Conservation (phyloP, 1,140 invertebrate species). For the Teleogryllus occipitalis region DNA sequence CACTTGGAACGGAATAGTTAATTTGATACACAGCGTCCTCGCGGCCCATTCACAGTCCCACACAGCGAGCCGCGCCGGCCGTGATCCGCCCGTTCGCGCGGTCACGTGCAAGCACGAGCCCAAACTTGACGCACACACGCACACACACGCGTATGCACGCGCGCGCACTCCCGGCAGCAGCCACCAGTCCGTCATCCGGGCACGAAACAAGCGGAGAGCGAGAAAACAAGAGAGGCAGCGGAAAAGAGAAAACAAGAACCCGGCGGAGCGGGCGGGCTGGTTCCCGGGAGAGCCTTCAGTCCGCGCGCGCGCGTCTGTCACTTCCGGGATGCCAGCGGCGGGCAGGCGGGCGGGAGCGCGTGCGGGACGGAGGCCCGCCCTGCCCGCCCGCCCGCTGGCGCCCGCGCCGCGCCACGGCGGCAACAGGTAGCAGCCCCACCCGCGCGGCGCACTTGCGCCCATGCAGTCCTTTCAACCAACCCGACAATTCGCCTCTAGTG, state of each 20-base stretch:
- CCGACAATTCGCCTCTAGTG: too few species aligned
- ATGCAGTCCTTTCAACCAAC: neutral
- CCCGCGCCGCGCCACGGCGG: neutral
- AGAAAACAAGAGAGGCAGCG: neutral
- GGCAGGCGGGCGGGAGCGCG: too few species aligned
- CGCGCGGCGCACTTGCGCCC: neutral
- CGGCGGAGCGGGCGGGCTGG: too few species aligned
- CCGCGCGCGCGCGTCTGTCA: neutral
- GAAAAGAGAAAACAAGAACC: neutral
- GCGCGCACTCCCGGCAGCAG: neutral
- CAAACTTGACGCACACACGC: conserved; percentile 1
- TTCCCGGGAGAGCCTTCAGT: too few species aligned
- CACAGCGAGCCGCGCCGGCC: neutral
- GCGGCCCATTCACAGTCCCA: neutral
- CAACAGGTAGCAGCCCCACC: neutral
- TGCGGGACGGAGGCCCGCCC: neutral
- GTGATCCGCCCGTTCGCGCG: neutral
- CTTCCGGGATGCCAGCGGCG: neutral
- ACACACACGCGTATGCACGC: neutral
- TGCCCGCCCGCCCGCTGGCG: too few species aligned
- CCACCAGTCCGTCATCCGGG: neutral
- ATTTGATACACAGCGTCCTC: conserved; percentile 7
- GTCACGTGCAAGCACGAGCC: neutral
- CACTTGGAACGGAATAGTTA: conserved; percentile 17
- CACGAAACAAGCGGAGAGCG: neutral